phyloP scores from a whole-genome alignment of 2,888 invertebrate species.

The Antheraea assamensis region DNA sequence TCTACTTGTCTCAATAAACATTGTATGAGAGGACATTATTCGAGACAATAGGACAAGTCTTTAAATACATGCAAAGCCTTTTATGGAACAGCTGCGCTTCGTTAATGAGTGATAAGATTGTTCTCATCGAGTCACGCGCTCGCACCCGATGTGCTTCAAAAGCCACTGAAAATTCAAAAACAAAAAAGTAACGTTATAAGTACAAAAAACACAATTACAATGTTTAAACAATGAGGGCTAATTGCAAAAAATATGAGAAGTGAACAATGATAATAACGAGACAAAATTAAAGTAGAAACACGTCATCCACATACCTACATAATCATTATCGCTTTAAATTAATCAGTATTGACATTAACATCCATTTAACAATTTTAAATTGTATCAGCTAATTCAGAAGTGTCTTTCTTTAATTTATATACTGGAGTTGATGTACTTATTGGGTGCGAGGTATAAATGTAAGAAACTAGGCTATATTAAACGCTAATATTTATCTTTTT shows the following conservation, averaged over 20 bases:
- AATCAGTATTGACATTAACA: neutral
- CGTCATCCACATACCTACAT: neutral
- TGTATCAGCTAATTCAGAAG: neutral
- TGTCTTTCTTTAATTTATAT: neutral
- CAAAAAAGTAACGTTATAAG: neutral
- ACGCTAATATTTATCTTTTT: neutral
- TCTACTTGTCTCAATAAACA: neutral
- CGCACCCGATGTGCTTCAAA: neutral
- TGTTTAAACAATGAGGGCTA: neutral
- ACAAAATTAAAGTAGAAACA: slow-evolving; percentile 5
- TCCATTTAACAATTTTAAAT: neutral
- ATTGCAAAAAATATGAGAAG: slow-evolving; percentile 9
- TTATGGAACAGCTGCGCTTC: slow-evolving; percentile 12
- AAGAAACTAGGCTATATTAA: neutral
- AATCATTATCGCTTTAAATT: neutral
- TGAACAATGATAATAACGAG: neutral
- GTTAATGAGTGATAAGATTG: slow-evolving; percentile 14
- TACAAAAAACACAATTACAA: neutral
- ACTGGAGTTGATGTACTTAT: neutral
- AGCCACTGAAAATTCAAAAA: neutral
- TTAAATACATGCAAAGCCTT: slow-evolving; percentile 2
- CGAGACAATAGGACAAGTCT: slow-evolving; percentile 8
- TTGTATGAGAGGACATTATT: slow-evolving; percentile 12
- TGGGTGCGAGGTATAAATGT: neutral
- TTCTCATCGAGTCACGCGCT: slow-evolving; percentile 6